Conservation (phyloP, 2,113 vertebrate genomes). For the Microtus ochrogaster region DNA sequence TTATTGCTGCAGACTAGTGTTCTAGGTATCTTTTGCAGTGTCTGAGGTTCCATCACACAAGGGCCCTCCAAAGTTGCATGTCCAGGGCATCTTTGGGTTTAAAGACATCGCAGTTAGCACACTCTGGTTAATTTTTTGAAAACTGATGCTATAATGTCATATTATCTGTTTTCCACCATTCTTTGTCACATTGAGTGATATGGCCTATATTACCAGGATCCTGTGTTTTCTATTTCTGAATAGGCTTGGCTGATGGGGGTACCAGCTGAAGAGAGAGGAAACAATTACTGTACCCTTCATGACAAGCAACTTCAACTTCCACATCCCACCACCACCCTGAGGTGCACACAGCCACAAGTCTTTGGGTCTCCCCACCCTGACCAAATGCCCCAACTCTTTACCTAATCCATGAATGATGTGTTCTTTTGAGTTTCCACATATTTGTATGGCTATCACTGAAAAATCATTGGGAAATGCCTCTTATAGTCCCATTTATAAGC, state of each 20-base stretch:
- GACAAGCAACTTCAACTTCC: background rate
- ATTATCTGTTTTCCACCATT: background rate
- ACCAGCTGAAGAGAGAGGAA: background rate
- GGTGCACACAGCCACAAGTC: background rate
- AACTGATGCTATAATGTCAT: fast-evolving
- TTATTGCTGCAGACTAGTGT: background rate
- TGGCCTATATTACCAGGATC: background rate
- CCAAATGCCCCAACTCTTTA: background rate
- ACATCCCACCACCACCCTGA: no score
- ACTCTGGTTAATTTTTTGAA: background rate
- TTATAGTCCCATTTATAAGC: background rate
- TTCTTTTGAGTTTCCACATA: background rate
- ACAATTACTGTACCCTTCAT: background rate
- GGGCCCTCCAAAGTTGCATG: background rate
- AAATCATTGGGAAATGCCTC: fast-evolving
- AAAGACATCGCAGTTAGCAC: background rate
- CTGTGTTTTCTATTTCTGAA: background rate
- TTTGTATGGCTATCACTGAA: background rate
- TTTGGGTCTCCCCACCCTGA: background rate
- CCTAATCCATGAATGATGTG: background rate
- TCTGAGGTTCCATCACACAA: background rate
- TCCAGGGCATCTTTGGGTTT: background rate
- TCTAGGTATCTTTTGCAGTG: background rate
- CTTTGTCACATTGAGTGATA: background rate
- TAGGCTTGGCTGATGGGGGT: no score